Base-by-base conservation (phyloP, 1,140 invertebrate genomes). In the Platyura marginata region DNA sequence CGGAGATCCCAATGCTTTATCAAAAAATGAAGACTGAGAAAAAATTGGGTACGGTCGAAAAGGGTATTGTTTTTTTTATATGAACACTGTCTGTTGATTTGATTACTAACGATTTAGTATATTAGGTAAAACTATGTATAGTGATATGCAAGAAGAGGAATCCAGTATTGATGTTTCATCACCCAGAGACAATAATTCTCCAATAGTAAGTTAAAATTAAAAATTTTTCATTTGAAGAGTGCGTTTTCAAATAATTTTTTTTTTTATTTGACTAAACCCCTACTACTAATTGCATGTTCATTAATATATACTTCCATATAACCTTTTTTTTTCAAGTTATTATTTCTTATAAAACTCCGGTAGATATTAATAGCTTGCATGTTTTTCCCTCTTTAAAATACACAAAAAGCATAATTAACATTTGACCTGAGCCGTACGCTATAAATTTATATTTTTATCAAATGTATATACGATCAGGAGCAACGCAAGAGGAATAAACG, bases 121-220 rank as follows among this genome's bases (percentile, higher is more conserved):
- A 36, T 36, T 33, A 42, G 33, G 19, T 39, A 45, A 42, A 42
- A 3, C 29, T 53, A 51, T 57, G 53, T 55, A 62, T 57, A 64
- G 64, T 46, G 58, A 56, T 44, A 62, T 74, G 52, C 68, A 69
- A 48, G 75, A 79, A 51, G 75, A 79, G 46, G 75, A 79, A 49
- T 75, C 73, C 3, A 74, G 72, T 56, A 57, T 77, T 41, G 76
- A 78, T 47, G 70, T 77, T 15, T 75, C 75, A 2, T 77, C 75
- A 13, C 74, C 74, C 0, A 59, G 73, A 47, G 75, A 77, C 59
- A 69, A 76, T 38, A 77, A 79, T 56, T 80, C 77, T 35, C 75
- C 76, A 8, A 71, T 77, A 60, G 74, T 77, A 58, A 64, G 62
- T 62, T 40, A 18, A 36, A 36, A 36, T 18, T 18, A 16, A 29